Conservation (phyloP, 2,113 vertebrate genomes). For the Hippopotamus amphibius region DNA sequence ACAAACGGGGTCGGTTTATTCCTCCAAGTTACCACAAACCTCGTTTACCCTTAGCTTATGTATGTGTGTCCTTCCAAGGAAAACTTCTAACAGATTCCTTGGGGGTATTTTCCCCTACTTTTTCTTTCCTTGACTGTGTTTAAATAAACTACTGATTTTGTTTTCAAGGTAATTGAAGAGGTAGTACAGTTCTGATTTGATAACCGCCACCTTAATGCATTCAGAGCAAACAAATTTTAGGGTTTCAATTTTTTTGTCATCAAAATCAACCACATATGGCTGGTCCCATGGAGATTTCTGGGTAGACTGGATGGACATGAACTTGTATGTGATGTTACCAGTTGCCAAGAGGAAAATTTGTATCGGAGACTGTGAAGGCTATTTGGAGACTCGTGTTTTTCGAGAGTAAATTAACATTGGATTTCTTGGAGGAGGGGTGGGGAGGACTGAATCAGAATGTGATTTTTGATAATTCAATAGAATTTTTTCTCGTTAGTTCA, state of each 20-base stretch:
- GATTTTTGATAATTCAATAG: background rate
- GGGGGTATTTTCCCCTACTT: slow-evolving; percentile 24
- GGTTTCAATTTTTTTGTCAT: slow-evolving; percentile 74
- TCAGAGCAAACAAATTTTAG: slow-evolving; percentile 74
- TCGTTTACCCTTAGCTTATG: background rate
- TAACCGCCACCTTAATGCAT: slow-evolving; percentile 72
- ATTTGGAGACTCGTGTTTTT: background rate
- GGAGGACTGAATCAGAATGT: background rate
- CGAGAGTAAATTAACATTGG: background rate
- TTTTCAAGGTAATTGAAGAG: slow-evolving; percentile 83
- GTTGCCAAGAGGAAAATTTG: slow-evolving; percentile 33
- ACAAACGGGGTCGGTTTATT: background rate
- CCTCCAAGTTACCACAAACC: background rate
- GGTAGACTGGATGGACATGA: background rate
- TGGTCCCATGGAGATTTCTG: background rate
- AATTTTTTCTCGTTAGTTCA: background rate
- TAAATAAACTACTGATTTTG: slow-evolving; percentile 86
- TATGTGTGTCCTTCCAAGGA: slow-evolving; percentile 44
- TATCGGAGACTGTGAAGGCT: background rate
- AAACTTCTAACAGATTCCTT: slow-evolving; percentile 63
- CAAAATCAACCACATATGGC: slow-evolving; percentile 50
- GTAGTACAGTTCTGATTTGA: slow-evolving; percentile 78
- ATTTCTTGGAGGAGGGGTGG: background rate
- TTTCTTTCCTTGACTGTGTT: slow-evolving; percentile 62
- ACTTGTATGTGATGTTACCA: slow-evolving; percentile 15